Conservation (phyloP, 2,797 vertebrate genomes). For the Ctenosaura bakeri region DNA sequence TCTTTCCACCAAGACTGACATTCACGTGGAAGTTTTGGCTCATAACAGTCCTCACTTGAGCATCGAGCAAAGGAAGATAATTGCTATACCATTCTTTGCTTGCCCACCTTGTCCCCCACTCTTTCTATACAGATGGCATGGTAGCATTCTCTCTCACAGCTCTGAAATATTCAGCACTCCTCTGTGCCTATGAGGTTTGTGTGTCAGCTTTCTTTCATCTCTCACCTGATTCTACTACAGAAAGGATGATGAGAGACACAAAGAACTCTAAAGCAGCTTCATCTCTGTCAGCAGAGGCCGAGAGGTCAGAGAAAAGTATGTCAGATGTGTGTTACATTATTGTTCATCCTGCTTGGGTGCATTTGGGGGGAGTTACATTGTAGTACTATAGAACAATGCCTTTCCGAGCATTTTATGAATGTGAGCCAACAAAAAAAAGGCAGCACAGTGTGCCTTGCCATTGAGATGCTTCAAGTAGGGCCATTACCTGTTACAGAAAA, state of each 20-base stretch:
- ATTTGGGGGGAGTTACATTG: not conserved
- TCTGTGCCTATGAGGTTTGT: not conserved
- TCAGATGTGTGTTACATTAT: not conserved
- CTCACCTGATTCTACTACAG: slow-evolving; percentile 13
- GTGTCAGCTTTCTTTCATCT: not conserved
- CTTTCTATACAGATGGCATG: not conserved
- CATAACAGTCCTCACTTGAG: not conserved
- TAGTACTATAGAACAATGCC: not conserved
- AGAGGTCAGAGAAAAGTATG: not conserved
- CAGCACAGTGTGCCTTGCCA: not conserved
- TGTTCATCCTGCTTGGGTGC: not conserved
- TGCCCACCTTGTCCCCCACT: not conserved
- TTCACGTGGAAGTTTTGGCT: not conserved
- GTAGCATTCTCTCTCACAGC: not conserved
- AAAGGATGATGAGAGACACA: too few relatives aligned
- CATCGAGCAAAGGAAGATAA: not conserved
- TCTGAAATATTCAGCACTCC: slow-evolving; percentile 21
- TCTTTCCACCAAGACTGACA: not conserved
- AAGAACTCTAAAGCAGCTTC: not conserved
- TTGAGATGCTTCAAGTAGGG: not conserved
- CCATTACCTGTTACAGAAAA: not conserved
- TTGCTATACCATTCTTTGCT: not conserved
- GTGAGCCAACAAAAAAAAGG: not conserved
- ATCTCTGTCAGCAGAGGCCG: not conserved
- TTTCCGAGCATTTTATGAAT: not conserved